phyloP scores from a whole-genome alignment of 2,888 invertebrate genomes.

The Dorcus hopei region DNA sequence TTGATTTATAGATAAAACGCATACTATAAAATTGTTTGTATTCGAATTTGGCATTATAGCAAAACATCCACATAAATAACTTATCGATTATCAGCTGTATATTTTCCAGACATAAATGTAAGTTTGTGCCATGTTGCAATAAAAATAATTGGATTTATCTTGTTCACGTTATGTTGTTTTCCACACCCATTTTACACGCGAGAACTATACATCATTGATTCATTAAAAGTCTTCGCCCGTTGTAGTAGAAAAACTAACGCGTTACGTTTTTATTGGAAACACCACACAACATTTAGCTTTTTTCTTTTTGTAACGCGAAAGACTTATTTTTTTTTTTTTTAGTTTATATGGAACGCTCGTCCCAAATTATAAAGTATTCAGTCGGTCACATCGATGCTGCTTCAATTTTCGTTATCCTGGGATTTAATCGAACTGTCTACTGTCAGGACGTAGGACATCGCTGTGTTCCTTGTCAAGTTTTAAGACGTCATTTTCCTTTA shows the following conservation, averaged over 20 bases:
- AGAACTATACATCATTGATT: conserved; percentile 17
- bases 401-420: not conserved
- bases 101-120: too few relatives aligned
- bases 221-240: not conserved
- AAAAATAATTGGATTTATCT: too few relatives aligned
- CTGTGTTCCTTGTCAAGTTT: not conserved
- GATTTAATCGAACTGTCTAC: not conserved
- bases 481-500: not conserved
- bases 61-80: too few relatives aligned
- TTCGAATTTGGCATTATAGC: too few relatives aligned
- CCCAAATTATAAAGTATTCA: not conserved
- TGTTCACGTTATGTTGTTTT: conserved; percentile 9
- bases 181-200: conserved; percentile 16
- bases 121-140: too few relatives aligned
- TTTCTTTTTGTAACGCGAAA: too few relatives aligned
- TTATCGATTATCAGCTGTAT: too few relatives aligned
- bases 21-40: too few relatives aligned
- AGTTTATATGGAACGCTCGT: not conserved
- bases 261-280: too few relatives aligned
- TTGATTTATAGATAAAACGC: too few relatives aligned
- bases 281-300: too few relatives aligned
- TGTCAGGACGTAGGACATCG: not conserved
- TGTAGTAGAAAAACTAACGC: too few relatives aligned
- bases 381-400: not conserved
- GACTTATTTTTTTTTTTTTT: not conserved